Evolutionary conservation across 2,888 invertebrate species (phyloP), one percentile per base, ranked within the genome.

Genomic region (Cephonodes hylas): DNA sequence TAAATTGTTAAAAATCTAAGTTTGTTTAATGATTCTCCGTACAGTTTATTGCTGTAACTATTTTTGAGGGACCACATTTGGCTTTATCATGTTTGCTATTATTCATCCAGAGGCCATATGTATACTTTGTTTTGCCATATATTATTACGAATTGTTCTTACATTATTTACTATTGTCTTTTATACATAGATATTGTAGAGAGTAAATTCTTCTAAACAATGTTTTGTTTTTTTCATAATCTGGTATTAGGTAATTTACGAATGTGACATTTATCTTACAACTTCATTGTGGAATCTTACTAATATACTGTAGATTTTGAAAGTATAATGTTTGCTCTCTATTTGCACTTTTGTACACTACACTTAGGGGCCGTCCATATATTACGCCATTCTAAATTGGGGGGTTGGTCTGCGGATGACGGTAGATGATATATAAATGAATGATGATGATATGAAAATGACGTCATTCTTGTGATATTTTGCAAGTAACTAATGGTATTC

Each of bases 21-120:
- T 53, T 53, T 8, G 23, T 13, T 46, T 23, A n/a, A 18, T 53
- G 31, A 31, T 10, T 53, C 27, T 53, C 18, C 53, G 53, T 53
- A 27, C 53, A 53, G 53, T 53, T 53, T 53, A 53, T 48, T 42
- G 48, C 38, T 27, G 31, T 48, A 25, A 48, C 48, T 60, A 48
- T 76, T 82, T 80, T 72, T 64, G 64, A 70, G 85, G 84, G 84
- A 84, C 85, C 85, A 83, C 77, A 68, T 72, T 72, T 75, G 66
- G 74, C 71, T 68, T 66, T 65, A 65, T 67, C 45, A 62, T 66
- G 62, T 25, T 53, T 53, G 42, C 48, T 71, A 67, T 68, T 73
- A 71, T 66, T 67, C 42, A 23, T 60, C 66, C 61, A 74, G 75
- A 76, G 80, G 81, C 81, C 81, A 81, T 82, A 74, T 71, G 56